phyloP scores from a whole-genome alignment of 2,888 invertebrate species.

The Abscondita cerata region DNA sequence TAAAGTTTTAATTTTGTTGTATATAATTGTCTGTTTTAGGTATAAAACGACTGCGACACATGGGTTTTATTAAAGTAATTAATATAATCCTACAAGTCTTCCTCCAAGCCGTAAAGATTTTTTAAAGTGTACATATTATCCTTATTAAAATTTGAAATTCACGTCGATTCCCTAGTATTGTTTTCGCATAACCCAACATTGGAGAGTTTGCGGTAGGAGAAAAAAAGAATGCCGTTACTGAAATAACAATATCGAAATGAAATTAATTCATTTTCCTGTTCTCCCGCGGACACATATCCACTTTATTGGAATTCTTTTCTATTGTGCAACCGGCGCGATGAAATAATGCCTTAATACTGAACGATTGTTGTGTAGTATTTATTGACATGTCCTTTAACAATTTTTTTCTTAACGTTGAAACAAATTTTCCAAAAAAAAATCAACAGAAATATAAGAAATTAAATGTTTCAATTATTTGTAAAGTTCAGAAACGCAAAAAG shows the following conservation, averaged over 20 bases:
- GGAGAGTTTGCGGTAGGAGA: conserved; percentile 18
- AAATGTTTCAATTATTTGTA: too few species aligned
- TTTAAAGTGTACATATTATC: too few species aligned
- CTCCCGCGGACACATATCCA: conserved; percentile 32
- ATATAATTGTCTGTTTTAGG: too few species aligned
- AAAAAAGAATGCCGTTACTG: conserved; percentile 23
- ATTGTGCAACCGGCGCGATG: conserved; percentile 43
- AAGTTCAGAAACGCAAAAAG: conserved; percentile 17
- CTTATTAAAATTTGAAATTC: too few species aligned
- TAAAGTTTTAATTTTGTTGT: too few species aligned
- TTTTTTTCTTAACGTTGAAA: neutral
- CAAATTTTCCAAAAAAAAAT: neutral
- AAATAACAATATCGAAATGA: conserved; percentile 32
- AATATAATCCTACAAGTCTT: too few species aligned
- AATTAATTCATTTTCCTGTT: conserved; percentile 35
- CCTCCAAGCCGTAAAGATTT: too few species aligned
- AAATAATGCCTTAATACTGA: conserved; percentile 41
- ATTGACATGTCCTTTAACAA: conserved; percentile 25
- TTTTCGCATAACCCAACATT: conserved; percentile 3
- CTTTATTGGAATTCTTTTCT: conserved; percentile 46
- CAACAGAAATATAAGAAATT: too few species aligned
- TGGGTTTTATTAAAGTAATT: too few species aligned
- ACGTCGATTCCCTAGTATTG: neutral
- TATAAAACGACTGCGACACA: too few species aligned
- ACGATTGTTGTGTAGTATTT: conserved; percentile 35